phyloP scores from a whole-genome alignment of 1,140 invertebrate genomes.

The Ceratina japonica region DNA sequence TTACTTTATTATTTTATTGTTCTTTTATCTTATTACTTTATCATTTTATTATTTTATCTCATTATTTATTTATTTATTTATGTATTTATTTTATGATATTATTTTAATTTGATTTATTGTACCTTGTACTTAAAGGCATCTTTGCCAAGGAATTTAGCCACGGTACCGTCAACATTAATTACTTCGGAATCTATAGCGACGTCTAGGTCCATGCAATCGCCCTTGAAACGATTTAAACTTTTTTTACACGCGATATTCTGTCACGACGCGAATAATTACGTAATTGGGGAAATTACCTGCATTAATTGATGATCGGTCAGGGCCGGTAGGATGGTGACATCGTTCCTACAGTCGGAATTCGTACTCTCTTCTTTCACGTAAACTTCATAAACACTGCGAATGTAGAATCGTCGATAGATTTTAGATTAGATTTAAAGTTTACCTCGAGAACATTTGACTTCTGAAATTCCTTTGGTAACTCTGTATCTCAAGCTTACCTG shows the following conservation, averaged over 20 bases:
- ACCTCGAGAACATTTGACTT: not conserved
- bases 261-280: not conserved
- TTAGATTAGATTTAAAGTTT: not conserved
- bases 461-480: conserved; percentile 3
- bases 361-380: conserved; percentile 69
- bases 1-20: too few species aligned
- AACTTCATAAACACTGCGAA: conserved; percentile 71
- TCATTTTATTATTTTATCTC: too few species aligned
- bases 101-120: not conserved
- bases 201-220: conserved; percentile 63
- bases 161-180: conserved; percentile 59
- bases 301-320: conserved; percentile 60
- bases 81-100: too few species aligned
- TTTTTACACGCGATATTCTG: not conserved
- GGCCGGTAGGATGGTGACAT: conserved; percentile 46
- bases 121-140: conserved; percentile 64
- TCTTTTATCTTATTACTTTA: too few species aligned
- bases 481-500: conserved; percentile 61
- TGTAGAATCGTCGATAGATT: not conserved
- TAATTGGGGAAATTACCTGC: conserved; percentile 61
- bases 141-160: conserved; percentile 65
- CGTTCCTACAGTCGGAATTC: conserved; percentile 42
- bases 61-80: too few species aligned
- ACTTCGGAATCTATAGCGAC: conserved; percentile 61
- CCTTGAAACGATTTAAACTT: conserved; percentile 44